Base-by-base conservation (phyloP, 2,888 invertebrate species). In the Taphrorychus bicolor region DNA sequence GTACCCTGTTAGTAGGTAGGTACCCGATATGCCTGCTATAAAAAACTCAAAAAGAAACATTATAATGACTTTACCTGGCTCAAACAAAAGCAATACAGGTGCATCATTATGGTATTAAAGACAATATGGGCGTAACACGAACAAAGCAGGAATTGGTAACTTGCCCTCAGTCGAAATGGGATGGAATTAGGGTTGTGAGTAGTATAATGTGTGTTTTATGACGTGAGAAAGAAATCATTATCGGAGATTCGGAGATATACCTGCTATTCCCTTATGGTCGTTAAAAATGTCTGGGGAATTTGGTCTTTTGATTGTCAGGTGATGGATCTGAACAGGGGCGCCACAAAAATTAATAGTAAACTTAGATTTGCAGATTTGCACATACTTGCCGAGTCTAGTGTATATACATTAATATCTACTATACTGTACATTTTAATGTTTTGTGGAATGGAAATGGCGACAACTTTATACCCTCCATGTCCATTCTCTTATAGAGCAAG, bases 261-360 rank as follows among this genome's bases (percentile, higher is more conserved):
- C 72, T 69, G 71, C 75, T 73, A 76, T 74, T 75, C 74, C 73
- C 74, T 75, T 73, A 75, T 75, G 76, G 76, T 77, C 77, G 75
- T 77, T 77, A 78, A 79, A 54, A 78, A 78, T 71, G 78, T 78
- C 79, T 79, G 79, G 79, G 79, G 62, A 80, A 80, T 79, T 77
- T 52, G 45, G 45, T 45, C 11, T 7, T 7, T 68, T 68, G 59
- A 63, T 68, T 63, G 68, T 68, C 68, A 59, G 59, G 41, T 68
- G 77, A 77, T 76, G 72, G 17, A 17, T n/a, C 14, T 16, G 2
- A 16, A 16, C 45, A 45, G 45, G 9, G 45, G 45, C 45, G 45
- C n/a, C n/a, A n/a, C n/a, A n/a, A n/a, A n/a, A n/a, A n/a, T n/a
- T n/a, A n/a, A n/a, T n/a, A n/a, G n/a, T n/a, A n/a, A n/a, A n/a